Conservation (phyloP, 1,140 invertebrate genomes). For the Stegodyphus dumicola region DNA sequence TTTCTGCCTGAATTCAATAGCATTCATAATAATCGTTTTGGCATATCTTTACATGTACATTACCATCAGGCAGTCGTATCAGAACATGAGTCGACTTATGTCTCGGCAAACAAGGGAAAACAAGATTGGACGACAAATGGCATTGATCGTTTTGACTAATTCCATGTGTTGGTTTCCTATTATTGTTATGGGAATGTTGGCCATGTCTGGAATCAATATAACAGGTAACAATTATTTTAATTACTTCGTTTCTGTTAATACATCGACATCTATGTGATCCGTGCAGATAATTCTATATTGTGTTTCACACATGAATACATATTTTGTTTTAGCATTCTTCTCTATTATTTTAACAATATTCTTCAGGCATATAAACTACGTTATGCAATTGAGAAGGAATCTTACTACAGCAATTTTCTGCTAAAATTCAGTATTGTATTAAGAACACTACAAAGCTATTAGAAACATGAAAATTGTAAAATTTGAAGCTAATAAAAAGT, state of each 20-base stretch:
- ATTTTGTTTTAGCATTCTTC: too few relatives aligned
- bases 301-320: too few relatives aligned
- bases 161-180: slow-evolving; percentile 71
- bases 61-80: slow-evolving; percentile 76
- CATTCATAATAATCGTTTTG: slow-evolving; percentile 69
- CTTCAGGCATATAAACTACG: too few relatives aligned
- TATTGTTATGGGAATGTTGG: slow-evolving; percentile 69
- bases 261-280: too few relatives aligned
- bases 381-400: too few relatives aligned
- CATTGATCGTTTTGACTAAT: slow-evolving; percentile 70
- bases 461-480: too few relatives aligned
- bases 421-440: too few relatives aligned
- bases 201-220: slow-evolving; percentile 67
- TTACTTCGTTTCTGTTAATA: background rate
- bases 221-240: slow-evolving; percentile 62
- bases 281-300: too few relatives aligned
- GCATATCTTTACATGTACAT: slow-evolving; percentile 72
- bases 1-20: slow-evolving; percentile 76
- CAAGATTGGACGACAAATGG: slow-evolving; percentile 68
- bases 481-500: too few relatives aligned
- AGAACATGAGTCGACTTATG: slow-evolving; percentile 68
- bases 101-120: slow-evolving; percentile 53
- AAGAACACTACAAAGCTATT: too few relatives aligned
- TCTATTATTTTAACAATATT: too few relatives aligned
- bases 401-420: too few relatives aligned